Evolutionary conservation across 2,797 vertebrate species (phyloP), one percentile per base, ranked within the genome.

Genomic region (Ptychadena robeensis): DNA sequence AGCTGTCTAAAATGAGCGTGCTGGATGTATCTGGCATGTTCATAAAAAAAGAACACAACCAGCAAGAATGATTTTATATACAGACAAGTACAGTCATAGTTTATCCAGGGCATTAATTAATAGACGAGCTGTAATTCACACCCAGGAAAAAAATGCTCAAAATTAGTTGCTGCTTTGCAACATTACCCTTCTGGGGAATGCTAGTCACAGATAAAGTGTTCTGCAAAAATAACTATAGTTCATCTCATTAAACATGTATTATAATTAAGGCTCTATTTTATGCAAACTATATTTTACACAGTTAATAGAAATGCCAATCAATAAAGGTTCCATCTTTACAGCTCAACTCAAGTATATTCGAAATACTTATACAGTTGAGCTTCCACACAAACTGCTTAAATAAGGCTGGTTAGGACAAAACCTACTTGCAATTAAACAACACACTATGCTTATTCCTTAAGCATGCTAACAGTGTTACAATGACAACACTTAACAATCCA

Each of bases 51-150:
- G 64, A 53, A 22, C 40, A 48, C 38, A 82, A n/a, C 1, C 30
- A 48, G 38, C 15, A 79, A 83, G 68, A 37, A 34, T 66, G 53
- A 79, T 73, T 32, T 32, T 22, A 59, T 79, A 57, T 83, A 83
- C 78, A 66, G 74, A 83, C 68, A 83, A 40, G 59, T 69, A 59
- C 37, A 31, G 66, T 40, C 38, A 77, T 34, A 30, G 57, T 65
- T 32, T 68, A 83, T 83, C 59, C 74, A 14, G 25, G 67, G n/a
- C n/a, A n/a, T n/a, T 44, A 64, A 83, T 79, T 73, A 83, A 83
- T 73, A 79, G 76, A 44, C 27, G 67, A 83, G 44, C 34, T 31
- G 69, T 83, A 73, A 79, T 40, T 67, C 30, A 73, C 75, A 79
- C 78, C 73, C 73, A 75, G 82, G 79, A 68, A 67, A 79, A 76